Percentiles rank a stretch among this genome's conserved stretches.
Conservation (phyloP, 2,797 vertebrate genomes). For the Parauchenoglanis punctatus region DNA sequence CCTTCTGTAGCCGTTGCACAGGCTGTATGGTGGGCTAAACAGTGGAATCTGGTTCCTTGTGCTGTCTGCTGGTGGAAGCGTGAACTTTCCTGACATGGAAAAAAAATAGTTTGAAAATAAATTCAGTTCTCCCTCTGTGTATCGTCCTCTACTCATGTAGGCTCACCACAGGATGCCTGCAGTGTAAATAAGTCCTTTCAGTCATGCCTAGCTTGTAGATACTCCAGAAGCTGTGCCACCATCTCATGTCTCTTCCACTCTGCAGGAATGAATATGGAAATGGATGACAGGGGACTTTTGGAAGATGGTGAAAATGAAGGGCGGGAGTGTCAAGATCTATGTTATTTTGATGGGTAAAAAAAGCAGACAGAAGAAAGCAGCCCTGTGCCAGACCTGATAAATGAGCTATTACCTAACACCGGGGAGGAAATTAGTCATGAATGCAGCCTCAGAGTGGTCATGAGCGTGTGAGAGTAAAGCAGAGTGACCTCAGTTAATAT, state of each 20-base stretch:
- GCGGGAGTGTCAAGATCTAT: conserved; percentile 18
- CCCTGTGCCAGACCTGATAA: conserved; percentile 62
- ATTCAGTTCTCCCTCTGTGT: not conserved
- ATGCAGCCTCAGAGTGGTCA: conserved; percentile 28
- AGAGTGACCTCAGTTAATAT: conserved; percentile 44
- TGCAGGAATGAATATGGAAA: conserved; percentile 57
- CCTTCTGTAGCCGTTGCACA: conserved; percentile 56
- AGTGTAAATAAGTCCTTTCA: conserved; percentile 43
- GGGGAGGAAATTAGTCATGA: conserved; percentile 66
- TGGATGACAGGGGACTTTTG: conserved; percentile 52
- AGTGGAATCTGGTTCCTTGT: conserved; percentile 20
- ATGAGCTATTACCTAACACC: conserved; percentile 63
- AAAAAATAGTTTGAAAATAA: not conserved
- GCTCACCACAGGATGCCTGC: conserved; percentile 9
- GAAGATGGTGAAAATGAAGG: conserved; percentile 44
- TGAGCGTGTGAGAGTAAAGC: not conserved
- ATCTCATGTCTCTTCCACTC: conserved; percentile 42
- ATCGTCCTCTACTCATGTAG: not conserved
- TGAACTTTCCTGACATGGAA: not conserved
- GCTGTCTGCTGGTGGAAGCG: conserved; percentile 8
- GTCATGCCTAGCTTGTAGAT: conserved; percentile 11
- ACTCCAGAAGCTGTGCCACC: not conserved
- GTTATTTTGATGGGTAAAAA: conserved; percentile 32
- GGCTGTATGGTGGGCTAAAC: conserved; percentile 52
- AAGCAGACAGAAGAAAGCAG: conserved; percentile 15